Percentiles rank a stretch among this genome's conserved stretches.
phyloP scores from a whole-genome alignment of 2,113 vertebrate species.

The Nyctibius bracteatus region DNA sequence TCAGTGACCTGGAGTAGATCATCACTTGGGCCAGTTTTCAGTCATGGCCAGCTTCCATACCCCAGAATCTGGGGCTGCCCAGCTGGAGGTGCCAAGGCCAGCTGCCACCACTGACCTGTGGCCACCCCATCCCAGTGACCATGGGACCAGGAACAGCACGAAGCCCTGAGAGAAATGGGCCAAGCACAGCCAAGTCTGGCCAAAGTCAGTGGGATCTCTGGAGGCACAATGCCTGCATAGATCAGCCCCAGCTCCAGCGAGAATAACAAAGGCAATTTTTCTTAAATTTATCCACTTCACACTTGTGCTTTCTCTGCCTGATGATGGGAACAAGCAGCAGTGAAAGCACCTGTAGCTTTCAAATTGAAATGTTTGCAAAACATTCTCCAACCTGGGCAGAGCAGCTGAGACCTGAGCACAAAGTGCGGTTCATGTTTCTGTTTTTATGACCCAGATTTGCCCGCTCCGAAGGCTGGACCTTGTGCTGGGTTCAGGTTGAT shows the following conservation, averaged over 20 bases:
- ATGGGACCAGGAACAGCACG: background rate
- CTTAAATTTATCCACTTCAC: background rate
- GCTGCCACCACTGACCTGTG: background rate
- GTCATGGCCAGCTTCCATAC: background rate
- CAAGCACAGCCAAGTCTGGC: background rate
- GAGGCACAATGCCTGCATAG: accelerated
- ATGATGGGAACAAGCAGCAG: background rate
- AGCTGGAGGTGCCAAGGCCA: background rate
- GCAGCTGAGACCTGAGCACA: background rate
- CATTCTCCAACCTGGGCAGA: background rate
- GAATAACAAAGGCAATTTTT: background rate
- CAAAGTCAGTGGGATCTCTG: background rate
- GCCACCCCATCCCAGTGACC: background rate
- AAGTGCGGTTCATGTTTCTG: background rate
- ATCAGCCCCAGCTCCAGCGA: background rate
- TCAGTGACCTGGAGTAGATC: background rate
- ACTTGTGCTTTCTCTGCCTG: background rate
- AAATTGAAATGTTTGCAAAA: background rate
- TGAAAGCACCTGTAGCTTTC: background rate
- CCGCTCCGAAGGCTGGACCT: background rate
- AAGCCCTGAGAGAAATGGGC: accelerated
- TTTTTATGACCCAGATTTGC: background rate
- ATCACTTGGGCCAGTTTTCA: background rate
- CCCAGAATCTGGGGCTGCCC: background rate
- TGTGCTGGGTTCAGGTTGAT: background rate